These are phyloP conservation scores for Nycticorax nycticorax DNA, from an alignment of 2,113 vertebrate species.

Conservation along the genomic window DNA sequence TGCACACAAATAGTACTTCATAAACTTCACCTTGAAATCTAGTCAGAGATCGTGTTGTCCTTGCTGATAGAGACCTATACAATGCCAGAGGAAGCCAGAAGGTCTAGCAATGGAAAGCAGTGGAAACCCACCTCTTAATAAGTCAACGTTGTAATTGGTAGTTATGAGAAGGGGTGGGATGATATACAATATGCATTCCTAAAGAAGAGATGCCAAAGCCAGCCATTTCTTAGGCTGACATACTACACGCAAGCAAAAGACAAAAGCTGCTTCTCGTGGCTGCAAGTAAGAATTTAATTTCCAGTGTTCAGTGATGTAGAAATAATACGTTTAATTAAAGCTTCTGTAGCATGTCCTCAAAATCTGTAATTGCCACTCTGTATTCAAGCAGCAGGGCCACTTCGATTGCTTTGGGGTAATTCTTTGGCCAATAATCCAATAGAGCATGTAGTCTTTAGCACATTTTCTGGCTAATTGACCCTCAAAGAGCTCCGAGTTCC, in stretches of 20 bases:
- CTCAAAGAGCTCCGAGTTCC: constrained; percentile 80
- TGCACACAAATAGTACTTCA: background rate
- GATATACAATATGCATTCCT: background rate
- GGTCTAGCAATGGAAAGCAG: background rate
- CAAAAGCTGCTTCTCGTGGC: constrained; percentile 65
- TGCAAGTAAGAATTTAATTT: constrained; percentile 76
- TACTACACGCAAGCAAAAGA: background rate
- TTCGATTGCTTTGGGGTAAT: constrained; percentile 90
- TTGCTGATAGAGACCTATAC: background rate
- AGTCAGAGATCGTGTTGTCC: background rate
- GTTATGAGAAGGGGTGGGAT: background rate
- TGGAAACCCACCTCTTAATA: background rate
- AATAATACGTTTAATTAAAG: constrained; percentile 89
- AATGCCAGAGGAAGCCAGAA: constrained; percentile 8
- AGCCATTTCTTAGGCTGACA: constrained; percentile 15
- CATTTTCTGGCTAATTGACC: constrained; percentile 89
- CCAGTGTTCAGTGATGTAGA: constrained; percentile 76
- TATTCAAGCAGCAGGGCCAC: constrained; percentile 79
- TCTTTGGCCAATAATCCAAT: constrained; percentile 88
- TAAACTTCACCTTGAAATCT: constrained; percentile 12
- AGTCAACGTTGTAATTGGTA: background rate
- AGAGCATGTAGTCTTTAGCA: constrained; percentile 77
- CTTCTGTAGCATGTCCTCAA: constrained; percentile 85
- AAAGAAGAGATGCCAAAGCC: background rate
- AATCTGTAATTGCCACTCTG: constrained; percentile 79